Percentiles rank a stretch among this genome's conserved stretches.
Evolutionary conservation across 1,140 invertebrate genomes (phyloP).

Genomic region (Achroia grisella): DNA sequence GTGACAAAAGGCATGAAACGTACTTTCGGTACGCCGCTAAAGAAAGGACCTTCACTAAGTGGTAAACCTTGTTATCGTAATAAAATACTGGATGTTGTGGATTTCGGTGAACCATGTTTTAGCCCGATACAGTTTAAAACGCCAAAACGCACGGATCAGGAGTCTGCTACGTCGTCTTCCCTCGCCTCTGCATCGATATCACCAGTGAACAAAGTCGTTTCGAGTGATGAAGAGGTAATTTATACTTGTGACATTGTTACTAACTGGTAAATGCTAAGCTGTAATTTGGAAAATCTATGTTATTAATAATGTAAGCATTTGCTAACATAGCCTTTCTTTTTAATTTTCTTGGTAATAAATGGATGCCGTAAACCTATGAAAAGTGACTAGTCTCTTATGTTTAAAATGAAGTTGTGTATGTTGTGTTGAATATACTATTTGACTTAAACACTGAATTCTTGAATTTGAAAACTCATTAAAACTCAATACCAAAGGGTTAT

Average conservation of each 20-base stretch:
- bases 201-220: slow-evolving; percentile 37
- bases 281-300: slow-evolving; percentile 5
- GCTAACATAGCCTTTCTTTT: too few relatives aligned
- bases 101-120: slow-evolving; percentile 46
- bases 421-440: too few relatives aligned
- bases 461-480: too few relatives aligned
- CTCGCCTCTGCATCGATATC: slow-evolving; percentile 49
- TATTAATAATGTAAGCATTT: too few relatives aligned
- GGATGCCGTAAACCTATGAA: too few relatives aligned
- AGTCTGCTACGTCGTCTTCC: slow-evolving; percentile 36
- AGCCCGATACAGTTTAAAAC: slow-evolving; percentile 53
- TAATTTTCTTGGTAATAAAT: too few relatives aligned
- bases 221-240: slow-evolving; percentile 51
- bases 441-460: too few relatives aligned
- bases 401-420: too few relatives aligned
- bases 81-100: slow-evolving; percentile 50
- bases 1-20: slow-evolving; percentile 55
- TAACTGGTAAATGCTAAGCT: too few relatives aligned
- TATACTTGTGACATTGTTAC: too few relatives aligned
- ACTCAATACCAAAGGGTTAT: too few relatives aligned
- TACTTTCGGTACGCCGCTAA: slow-evolving; percentile 55
- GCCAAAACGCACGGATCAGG: slow-evolving; percentile 27
- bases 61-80: slow-evolving; percentile 42
- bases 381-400: too few relatives aligned
- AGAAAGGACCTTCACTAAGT: slow-evolving; percentile 13